Evolutionary conservation across 2,797 vertebrate species (phyloP).

Genomic region (Schizopygopsis malacanthus): DNA sequence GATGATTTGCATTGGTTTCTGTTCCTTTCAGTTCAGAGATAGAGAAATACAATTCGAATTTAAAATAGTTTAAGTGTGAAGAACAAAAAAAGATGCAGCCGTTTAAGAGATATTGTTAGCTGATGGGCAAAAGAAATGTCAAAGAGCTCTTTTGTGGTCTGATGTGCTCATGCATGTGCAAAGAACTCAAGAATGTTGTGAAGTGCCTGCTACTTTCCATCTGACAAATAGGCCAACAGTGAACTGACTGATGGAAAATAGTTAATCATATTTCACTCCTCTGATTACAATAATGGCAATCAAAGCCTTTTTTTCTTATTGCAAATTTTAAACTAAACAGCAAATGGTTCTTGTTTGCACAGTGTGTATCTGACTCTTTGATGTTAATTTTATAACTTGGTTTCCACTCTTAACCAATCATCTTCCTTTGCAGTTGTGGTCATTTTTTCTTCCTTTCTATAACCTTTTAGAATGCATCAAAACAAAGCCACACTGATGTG

Average conservation of each 20-base stretch:
- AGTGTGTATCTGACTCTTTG: neutral
- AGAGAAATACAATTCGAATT: neutral
- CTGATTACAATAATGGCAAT: neutral
- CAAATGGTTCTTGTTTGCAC: neutral
- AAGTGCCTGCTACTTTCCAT: neutral
- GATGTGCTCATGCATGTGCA: neutral
- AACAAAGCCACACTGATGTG: neutral
- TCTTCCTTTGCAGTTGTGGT: conserved; percentile 3
- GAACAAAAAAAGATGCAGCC: neutral
- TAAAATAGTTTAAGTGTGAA: neutral
- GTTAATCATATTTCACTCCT: neutral
- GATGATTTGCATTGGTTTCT: neutral
- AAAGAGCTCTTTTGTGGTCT: neutral
- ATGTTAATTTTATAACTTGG: neutral
- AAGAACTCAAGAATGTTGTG: neutral
- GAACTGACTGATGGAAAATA: neutral
- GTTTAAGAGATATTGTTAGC: neutral
- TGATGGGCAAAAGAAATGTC: neutral
- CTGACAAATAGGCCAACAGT: neutral
- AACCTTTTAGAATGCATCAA: neutral
- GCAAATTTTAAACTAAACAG: neutral
- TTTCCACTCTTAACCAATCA: neutral
- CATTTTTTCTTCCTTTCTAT: neutral
- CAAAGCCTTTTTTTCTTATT: neutral
- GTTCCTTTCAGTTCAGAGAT: neutral